Conservation (phyloP, 1,140 invertebrate genomes). For the Drosophila navojoa region DNA sequence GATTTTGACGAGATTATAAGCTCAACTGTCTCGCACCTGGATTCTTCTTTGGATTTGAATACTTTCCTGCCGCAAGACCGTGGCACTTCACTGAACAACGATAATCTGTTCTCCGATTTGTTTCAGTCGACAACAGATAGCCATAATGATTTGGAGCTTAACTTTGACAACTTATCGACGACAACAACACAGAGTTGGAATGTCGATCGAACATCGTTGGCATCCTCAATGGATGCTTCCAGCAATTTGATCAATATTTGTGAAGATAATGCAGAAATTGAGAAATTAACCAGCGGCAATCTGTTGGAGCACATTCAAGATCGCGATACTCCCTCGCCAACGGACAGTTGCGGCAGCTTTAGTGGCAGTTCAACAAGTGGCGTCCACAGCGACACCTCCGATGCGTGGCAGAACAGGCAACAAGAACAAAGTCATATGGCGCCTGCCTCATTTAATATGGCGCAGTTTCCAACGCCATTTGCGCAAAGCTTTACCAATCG, state of each 20-base stretch:
- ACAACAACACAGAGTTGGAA: slow-evolving; percentile 7
- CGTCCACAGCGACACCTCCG: slow-evolving; percentile 68
- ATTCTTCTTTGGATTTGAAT: slow-evolving; percentile 61
- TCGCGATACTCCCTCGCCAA: slow-evolving; percentile 72
- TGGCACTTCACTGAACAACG: slow-evolving; percentile 11
- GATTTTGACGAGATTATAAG: slow-evolving; percentile 65
- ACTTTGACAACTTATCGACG: slow-evolving; percentile 38
- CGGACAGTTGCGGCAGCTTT: slow-evolving; percentile 64
- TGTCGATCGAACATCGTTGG: slow-evolving; percentile 3
- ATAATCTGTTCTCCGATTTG: slow-evolving; percentile 39
- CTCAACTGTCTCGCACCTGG: slow-evolving; percentile 51
- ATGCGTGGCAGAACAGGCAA: slow-evolving; percentile 35
- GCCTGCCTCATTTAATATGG: slow-evolving; percentile 3
- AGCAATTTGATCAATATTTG: slow-evolving; percentile 60
- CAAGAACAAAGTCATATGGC: slow-evolving; percentile 18
- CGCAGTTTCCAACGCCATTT: slow-evolving; percentile 5
- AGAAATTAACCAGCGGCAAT: slow-evolving; percentile 46
- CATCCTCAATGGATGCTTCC: slow-evolving; percentile 12
- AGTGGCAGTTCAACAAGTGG: slow-evolving; percentile 69
- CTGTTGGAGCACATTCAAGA: slow-evolving; percentile 38
- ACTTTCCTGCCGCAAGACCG: slow-evolving; percentile 38
- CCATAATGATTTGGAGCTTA: slow-evolving; percentile 47
- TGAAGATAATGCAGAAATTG: slow-evolving; percentile 50
- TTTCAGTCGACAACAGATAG: slow-evolving; percentile 23
- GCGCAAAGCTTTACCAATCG: neutral